These are phyloP conservation scores for Siniperca obscura DNA, from an alignment of 2,797 vertebrate genomes.

Conservation along the genomic window DNA sequence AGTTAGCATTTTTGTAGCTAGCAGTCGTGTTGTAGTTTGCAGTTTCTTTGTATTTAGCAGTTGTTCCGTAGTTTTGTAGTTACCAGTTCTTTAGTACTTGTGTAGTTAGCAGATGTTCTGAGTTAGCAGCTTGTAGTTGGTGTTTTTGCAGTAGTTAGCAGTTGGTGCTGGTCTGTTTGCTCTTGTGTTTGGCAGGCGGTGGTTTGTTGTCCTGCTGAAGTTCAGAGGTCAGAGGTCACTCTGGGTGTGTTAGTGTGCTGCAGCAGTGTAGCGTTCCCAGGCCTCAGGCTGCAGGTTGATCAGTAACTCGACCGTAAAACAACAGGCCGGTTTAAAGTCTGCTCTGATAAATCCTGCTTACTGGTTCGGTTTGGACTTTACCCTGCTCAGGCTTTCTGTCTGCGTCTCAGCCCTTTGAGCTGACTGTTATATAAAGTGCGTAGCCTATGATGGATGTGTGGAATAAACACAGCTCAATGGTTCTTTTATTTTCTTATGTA, in stretches of 20 bases:
- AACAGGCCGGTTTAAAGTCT: conserved; percentile 77
- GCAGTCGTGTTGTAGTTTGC: no score
- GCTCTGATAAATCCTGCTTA: conserved; percentile 79
- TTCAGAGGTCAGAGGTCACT: conserved; percentile 37
- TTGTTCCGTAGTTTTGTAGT: no score
- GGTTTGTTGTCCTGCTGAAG: not conserved
- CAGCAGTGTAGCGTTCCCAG: not conserved
- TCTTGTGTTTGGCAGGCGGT: no score
- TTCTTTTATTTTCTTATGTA: conserved; percentile 76
- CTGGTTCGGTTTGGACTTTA: conserved; percentile 74
- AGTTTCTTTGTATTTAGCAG: no score
- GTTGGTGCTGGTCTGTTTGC: not conserved
- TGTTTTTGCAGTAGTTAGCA: not conserved
- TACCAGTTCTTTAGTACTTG: no score
- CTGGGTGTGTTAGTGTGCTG: not conserved
- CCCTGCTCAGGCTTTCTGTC: conserved; percentile 32
- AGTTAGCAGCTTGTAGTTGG: not conserved
- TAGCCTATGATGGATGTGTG: conserved; percentile 46
- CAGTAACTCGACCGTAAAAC: conserved; percentile 76
- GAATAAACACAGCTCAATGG: conserved; percentile 69
- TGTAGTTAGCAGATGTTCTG: no score
- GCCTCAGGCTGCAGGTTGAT: conserved; percentile 71
- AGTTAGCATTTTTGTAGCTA: no score
- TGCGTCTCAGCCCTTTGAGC: conserved; percentile 60
- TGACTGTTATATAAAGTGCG: conserved; percentile 77